Conservation (phyloP, 2,113 vertebrate species). For the Tympanuchus pallidicinctus region DNA sequence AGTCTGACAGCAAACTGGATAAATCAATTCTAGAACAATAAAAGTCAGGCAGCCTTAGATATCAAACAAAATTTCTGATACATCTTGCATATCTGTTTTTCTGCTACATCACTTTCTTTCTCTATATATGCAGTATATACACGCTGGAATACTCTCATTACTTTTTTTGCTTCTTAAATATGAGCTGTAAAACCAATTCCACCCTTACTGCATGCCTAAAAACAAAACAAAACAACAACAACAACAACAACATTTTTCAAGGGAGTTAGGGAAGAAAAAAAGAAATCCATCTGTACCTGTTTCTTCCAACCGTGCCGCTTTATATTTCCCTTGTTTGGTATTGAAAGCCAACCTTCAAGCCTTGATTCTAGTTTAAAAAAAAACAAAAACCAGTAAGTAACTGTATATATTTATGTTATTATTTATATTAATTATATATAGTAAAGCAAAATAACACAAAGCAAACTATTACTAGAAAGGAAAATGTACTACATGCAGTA, state of each 20-base stretch:
- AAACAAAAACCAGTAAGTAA: background rate
- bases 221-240: background rate
- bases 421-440: background rate
- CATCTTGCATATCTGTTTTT: no score
- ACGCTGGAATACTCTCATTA: background rate
- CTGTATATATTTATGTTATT: background rate
- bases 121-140: background rate
- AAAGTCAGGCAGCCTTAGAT: background rate
- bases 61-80: background rate
- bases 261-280: background rate
- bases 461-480: background rate
- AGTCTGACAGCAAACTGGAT: background rate
- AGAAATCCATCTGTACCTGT: constrained; percentile 82
- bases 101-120: no score
- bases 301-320: constrained; percentile 98
- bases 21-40: background rate
- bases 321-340: constrained; percentile 97
- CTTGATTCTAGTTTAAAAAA: constrained; percentile 87
- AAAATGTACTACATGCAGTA: constrained; percentile 75
- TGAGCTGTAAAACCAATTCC: background rate
- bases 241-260: background rate
- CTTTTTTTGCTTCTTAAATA: background rate
- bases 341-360: constrained; percentile 97
- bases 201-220: background rate
- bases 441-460: constrained; percentile 32